Base-by-base conservation (phyloP, 2,113 vertebrate genomes). In the Asarcornis scutulata region DNA sequence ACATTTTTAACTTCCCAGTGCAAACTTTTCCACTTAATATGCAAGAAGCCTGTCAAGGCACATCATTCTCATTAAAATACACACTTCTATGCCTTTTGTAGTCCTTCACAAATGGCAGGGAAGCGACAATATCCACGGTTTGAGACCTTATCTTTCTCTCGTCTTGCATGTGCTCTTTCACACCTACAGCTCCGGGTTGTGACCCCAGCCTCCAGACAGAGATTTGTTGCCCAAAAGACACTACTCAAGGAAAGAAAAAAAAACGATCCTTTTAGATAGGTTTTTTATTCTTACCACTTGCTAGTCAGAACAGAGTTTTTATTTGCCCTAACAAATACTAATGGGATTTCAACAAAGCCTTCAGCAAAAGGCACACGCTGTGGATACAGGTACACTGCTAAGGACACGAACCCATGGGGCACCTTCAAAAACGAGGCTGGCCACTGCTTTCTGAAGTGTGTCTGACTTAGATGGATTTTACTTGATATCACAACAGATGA, bases 1-100 rank as follows among this genome's bases (percentile, higher is more conserved):
- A 66, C 3, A 10, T 86, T 94, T 96, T 93, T 91, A 89, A 87
- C 82, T 80, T 60, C 50, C 52, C 71, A 89, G 50, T 71, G 67
- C 67, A 77, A 92, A 89, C 17, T 62, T 77, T 85, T 80, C 48
- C 46, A 81, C 67, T 93, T 86, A 81, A 29, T 59, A 76, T 18
- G 40, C n/a, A 56, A 93, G 71, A 91, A 92, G 92, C 17, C 40
- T 83, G 50, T 80, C 59, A 94, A 77, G 50, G 83, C 13, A 59
- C 2, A 40, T 36, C 50, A 9, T 55, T 85, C 55, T 88, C 55
- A 68, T 59, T 13, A 60, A 60, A 60, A 29, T 53, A 13, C 58
- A 25, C 60, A 38, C 34, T 44, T 16, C 29, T 42, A 73, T 66
- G 83, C 72, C 34, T 52, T 46, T 29, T 11, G 58, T 73, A n/a